Conservation (phyloP, 2,888 invertebrate species). For the Euclidia mi region DNA sequence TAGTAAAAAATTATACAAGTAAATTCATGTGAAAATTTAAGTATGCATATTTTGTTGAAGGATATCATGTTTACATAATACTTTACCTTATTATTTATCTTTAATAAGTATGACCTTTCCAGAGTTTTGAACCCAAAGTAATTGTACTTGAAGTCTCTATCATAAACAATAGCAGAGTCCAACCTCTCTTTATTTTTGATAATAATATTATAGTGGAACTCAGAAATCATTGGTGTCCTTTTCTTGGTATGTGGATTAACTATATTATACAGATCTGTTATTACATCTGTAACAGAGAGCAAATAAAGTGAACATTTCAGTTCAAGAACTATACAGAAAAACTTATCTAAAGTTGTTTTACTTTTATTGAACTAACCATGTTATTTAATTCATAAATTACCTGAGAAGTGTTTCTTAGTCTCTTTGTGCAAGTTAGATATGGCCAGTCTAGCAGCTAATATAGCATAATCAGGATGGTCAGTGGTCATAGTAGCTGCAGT, state of each 20-base stretch:
- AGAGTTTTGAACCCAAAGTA: conserved; percentile 99
- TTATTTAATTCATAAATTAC: conserved; percentile 77
- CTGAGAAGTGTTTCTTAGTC: conserved; percentile 98
- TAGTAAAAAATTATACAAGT: too few species aligned
- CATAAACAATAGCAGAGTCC: conserved; percentile 98
- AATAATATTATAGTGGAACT: conserved; percentile 94
- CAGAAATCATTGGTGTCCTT: conserved; percentile 95
- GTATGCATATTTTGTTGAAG: too few species aligned
- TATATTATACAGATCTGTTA: conserved; percentile 95
- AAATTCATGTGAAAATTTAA: too few species aligned
- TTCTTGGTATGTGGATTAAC: conserved; percentile 93
- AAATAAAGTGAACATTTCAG: too few species aligned
- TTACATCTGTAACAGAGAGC: conserved; percentile 93
- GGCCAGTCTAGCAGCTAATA: conserved; percentile 97
- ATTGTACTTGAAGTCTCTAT: conserved; percentile 98
- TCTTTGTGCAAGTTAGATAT: conserved; percentile 99
- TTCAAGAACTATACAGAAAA: too few species aligned
- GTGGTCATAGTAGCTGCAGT: conserved; percentile 99
- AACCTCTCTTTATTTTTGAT: conserved; percentile 96
- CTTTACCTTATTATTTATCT: conserved; percentile 94
- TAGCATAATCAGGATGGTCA: conserved; percentile 98
- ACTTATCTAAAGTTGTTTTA: too few species aligned
- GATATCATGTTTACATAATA: background rate
- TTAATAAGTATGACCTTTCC: conserved; percentile 98
- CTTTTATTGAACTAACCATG: too few species aligned